Conservation (phyloP, 2,888 invertebrate genomes). For the Deroplatys truncata region DNA sequence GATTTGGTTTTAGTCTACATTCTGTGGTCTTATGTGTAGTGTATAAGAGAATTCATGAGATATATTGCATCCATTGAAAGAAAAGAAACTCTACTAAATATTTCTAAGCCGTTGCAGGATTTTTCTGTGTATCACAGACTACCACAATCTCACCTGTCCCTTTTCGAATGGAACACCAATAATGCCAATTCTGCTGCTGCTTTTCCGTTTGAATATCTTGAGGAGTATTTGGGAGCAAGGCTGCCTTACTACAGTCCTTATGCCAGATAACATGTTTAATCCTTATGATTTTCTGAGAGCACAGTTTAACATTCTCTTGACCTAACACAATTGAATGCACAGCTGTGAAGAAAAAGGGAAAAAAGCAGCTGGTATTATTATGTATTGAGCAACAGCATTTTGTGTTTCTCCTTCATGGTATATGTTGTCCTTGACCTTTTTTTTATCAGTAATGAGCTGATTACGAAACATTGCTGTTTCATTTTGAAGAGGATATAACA, state of each 20-base stretch:
- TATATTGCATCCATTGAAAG: too few relatives aligned
- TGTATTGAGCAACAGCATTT: neutral
- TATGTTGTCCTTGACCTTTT: neutral
- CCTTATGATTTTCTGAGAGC: neutral
- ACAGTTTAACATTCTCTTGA: neutral
- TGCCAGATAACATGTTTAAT: neutral
- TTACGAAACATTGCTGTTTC: neutral
- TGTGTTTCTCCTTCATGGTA: neutral
- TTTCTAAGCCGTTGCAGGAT: too few relatives aligned
- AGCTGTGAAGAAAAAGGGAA: neutral
- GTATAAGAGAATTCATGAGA: too few relatives aligned
- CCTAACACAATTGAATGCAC: neutral
- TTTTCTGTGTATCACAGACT: neutral
- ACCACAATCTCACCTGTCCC: slow-evolving; percentile 54
- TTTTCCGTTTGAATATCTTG: neutral
- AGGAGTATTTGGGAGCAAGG: neutral
- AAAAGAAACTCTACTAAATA: too few relatives aligned
- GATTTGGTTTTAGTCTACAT: too few relatives aligned
- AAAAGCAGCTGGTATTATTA: neutral
- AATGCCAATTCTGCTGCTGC: slow-evolving; percentile 56
- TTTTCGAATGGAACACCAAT: slow-evolving; percentile 78
- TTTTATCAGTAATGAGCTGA: neutral
- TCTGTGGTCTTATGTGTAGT: too few relatives aligned
- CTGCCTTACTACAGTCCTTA: neutral
- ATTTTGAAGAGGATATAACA: neutral